Conservation (phyloP, 1,140 invertebrate species). For the Gryllus bimaculatus region DNA sequence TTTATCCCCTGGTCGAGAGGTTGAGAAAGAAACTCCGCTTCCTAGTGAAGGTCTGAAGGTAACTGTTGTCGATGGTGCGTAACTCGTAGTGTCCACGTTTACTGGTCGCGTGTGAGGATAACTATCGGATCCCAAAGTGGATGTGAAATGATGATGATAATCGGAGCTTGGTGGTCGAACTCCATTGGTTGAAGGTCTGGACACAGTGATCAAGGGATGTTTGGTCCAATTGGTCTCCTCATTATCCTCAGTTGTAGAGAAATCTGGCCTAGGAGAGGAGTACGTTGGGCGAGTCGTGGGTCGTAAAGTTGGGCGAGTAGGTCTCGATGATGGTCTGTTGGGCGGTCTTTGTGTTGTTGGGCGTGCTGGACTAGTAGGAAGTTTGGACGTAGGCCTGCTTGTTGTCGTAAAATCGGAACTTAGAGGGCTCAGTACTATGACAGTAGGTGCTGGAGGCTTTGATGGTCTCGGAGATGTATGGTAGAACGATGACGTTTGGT, state of each 20-base stretch:
- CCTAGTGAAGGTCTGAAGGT: not conserved
- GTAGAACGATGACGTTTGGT: slow-evolving; percentile 8
- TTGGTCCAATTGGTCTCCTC: not conserved
- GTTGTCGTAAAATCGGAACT: slow-evolving; percentile 43
- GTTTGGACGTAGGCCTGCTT: not conserved
- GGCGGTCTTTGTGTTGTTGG: slow-evolving; percentile 35
- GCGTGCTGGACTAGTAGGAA: slow-evolving; percentile 26
- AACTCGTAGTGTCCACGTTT: not conserved
- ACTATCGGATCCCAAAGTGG: not conserved
- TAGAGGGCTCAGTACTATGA: slow-evolving; percentile 55
- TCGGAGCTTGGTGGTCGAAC: not conserved
- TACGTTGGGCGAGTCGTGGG: not conserved
- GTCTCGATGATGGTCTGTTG: not conserved
- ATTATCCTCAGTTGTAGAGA: not conserved
- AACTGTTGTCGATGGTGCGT: not conserved
- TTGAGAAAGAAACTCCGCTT: not conserved
- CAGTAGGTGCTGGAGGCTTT: slow-evolving; percentile 48
- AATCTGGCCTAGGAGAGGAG: not conserved
- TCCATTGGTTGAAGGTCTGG: not conserved
- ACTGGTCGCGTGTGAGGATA: not conserved
- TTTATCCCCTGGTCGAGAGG: not conserved
- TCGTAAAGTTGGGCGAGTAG: not conserved
- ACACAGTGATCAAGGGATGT: not conserved
- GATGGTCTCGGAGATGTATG: not conserved
- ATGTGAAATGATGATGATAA: not conserved